Evolutionary conservation across 1,140 invertebrate genomes (phyloP).

Genomic region (Drosophila micromelanica): DNA sequence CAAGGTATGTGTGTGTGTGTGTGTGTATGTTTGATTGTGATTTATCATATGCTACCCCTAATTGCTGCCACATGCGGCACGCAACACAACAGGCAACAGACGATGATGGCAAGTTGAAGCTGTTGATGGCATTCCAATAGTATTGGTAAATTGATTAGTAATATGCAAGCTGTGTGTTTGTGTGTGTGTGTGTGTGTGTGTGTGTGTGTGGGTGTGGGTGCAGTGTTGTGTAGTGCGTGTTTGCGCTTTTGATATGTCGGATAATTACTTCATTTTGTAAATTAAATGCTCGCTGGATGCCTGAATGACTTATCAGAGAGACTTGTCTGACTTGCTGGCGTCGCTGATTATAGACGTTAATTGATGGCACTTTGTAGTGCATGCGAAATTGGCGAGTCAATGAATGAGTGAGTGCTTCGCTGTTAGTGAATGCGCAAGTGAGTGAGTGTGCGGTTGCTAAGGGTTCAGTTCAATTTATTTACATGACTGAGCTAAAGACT

Average conservation of each 20-base stretch:
- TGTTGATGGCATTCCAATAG: slow-evolving; percentile 25
- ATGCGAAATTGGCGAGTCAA: slow-evolving; percentile 35
- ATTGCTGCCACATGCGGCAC: slow-evolving; percentile 32
- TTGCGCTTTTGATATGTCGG: slow-evolving; percentile 70
- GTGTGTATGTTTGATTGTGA: slow-evolving; percentile 53
- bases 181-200: too few species aligned
- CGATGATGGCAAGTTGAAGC: slow-evolving; percentile 20
- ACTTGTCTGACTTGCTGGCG: slow-evolving; percentile 12
- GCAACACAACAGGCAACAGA: slow-evolving; percentile 20
- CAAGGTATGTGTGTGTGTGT: slow-evolving; percentile 32
- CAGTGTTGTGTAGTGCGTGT: slow-evolving; percentile 34
- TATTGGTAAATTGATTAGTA: slow-evolving; percentile 35
- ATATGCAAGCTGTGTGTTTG: slow-evolving; percentile 32
- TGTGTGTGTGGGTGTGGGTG: too few species aligned
- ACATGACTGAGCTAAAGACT: background rate
- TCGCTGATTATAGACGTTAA: slow-evolving; percentile 61
- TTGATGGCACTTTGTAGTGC: slow-evolving; percentile 71
- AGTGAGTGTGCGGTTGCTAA: slow-evolving; percentile 18
- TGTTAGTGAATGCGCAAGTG: slow-evolving; percentile 18
- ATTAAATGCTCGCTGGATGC: slow-evolving; percentile 50
- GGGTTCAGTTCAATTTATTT: background rate
- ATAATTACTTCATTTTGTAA: slow-evolving; percentile 74
- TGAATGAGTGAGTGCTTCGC: slow-evolving; percentile 32
- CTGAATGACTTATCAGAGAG: slow-evolving; percentile 21
- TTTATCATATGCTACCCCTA: slow-evolving; percentile 60